Evolutionary conservation across 1,140 invertebrate genomes (phyloP), one percentile per base, ranked within the genome.

Genomic region (Heliothis subflexa): DNA sequence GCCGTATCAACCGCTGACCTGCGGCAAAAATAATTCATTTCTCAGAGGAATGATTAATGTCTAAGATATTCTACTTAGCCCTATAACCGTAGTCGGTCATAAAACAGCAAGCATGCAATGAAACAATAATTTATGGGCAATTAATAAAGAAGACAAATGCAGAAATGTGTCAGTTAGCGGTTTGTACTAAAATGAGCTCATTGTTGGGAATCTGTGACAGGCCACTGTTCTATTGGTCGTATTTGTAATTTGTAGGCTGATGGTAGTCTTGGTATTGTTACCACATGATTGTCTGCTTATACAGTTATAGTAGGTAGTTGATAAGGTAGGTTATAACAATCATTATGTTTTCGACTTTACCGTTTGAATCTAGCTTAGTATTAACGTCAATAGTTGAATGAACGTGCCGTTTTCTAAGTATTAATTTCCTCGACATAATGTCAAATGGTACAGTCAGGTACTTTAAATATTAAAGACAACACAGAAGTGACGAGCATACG

Each of bases 21-120:
- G 25, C 55, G 33, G 61, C 28, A 40, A 62, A 68, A 68, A 49
- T 68, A 68, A 68, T 68, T 50, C 45, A 68, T 68, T 68, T 68
- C 64, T 25, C 45, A 50, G 18, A 49, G 16, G 1, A 49, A 33
- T 68, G 64, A 68, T 68, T 68, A 68, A 68, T 68, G 64, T 68
- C 64, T 50, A 49, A 47, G 40, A 49, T 68, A 68, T 49, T 40
- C 33, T 40, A 68, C 47, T 68, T 68, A 68, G 62, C 12, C 16
- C 13, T 5, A 50, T 25, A 68, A 45, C 45, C 45, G 47, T 14
- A 49, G 18, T 50, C 47, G 11, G 18, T 68, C 64, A 68, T 71
- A 71, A 52, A 66, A 71, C 14, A 16, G 49, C 45, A 68, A 68
- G 45, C 28, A 68, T 21, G 64, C 12, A 50, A 50, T 68, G 45